Percentiles rank a stretch among this genome's conserved stretches.
Evolutionary conservation across 2,888 invertebrate species (phyloP).

Genomic region (Sussaba pulchella): DNA sequence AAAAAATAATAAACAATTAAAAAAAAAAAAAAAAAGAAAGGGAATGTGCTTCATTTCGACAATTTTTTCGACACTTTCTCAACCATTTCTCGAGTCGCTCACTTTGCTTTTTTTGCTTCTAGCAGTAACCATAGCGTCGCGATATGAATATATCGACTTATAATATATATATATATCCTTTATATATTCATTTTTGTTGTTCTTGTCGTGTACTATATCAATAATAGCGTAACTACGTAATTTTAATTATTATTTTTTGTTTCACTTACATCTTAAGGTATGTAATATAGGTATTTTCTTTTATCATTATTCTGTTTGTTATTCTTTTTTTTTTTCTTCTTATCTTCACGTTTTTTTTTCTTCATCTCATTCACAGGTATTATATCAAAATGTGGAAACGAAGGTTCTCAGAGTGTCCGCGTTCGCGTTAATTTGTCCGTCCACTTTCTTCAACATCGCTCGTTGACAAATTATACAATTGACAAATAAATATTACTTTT

Average conservation of each 20-base stretch:
- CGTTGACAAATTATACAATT: conserved; percentile 57
- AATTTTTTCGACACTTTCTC: conserved; percentile 28
- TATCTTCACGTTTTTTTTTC: too few species aligned
- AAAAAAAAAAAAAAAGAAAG: background rate
- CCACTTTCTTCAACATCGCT: conserved; percentile 47
- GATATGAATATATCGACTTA: conserved; percentile 79
- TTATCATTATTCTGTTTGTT: conserved; percentile 53
- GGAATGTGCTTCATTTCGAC: conserved; percentile 40
- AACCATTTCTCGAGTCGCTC: conserved; percentile 52
- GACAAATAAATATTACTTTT: conserved; percentile 44
- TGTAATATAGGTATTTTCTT: conserved; percentile 82
- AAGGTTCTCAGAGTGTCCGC: conserved; percentile 77
- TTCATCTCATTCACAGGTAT: conserved; percentile 79
- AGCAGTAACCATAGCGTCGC: conserved; percentile 79
- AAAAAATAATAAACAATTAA: conserved; percentile 29
- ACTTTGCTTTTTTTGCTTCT: conserved; percentile 73
- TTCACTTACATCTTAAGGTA: conserved; percentile 82
- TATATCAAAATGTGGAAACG: conserved; percentile 82
- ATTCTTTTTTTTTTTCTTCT: conserved; percentile 48
- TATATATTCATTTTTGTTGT: conserved; percentile 72
- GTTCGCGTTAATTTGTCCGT: conserved; percentile 70
- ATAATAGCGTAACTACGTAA: conserved; percentile 76
- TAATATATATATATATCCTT: conserved; percentile 75
- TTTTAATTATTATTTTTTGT: conserved; percentile 80
- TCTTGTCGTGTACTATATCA: conserved; percentile 75